Evolutionary conservation across 2,113 vertebrate species (phyloP), one percentile per base, ranked within the genome.

Genomic region (Platysteira castanea): DNA sequence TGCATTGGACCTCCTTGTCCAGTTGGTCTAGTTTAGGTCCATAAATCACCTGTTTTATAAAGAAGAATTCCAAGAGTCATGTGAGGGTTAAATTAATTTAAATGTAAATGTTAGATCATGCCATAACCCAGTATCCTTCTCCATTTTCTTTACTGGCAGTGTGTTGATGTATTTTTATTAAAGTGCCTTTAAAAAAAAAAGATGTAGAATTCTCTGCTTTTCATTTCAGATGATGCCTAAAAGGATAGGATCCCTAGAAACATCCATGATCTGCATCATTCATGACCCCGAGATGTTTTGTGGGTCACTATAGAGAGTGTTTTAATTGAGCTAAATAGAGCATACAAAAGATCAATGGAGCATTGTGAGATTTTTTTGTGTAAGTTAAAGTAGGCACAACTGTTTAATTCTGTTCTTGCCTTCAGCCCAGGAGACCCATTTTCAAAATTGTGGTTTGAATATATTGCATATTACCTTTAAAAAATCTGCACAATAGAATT

Each of bases 291-390:
- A 41, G 87, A 70, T 95, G 65, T 95, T 95, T 91, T 93, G 90
- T 97, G 95, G 95, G 95, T 97, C 97, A 95, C 67, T 87, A 95
- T 89, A 63, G 85, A 97, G 90, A 92, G 80, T 75, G 84, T 90
- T 96, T 97, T 97, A 98, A 96, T 97, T 97, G 97, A 87, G 88
- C 96, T 97, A 98, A 97, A 98, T 98, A 98, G 97, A 98, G 95
- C 97, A 96, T 96, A 94, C 60, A 68, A 96, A 97, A 97, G 87
- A 94, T 80, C 95, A 97, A 92, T 96, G 96, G 96, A 96, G 93
- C 96, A 95, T 90, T 96, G 80, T 78, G 77, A 94, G 89, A 74
- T 92, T 96, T 96, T 73, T 69, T 54, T 35, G 22, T 87, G 65
- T 82, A 79, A 89, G 59, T 93, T 90, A 81, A 89, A 91, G 94